phyloP scores from a whole-genome alignment of 37 sponge, comb jelly and placozoan species.

The Beroe forskalii region DNA sequence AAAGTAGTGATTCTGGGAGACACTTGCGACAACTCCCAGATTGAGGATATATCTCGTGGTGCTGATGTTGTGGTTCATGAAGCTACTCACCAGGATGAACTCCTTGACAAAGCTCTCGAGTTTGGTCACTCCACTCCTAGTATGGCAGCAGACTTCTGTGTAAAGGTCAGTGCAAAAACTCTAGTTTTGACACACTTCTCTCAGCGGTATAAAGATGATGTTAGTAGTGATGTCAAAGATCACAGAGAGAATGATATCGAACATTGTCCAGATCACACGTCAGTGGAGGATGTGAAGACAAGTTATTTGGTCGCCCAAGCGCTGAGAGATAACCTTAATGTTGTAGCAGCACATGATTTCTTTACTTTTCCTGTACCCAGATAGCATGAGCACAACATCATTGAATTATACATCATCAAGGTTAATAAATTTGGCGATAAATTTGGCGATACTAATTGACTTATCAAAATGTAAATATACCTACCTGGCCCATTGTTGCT shows the following conservation, averaged over 20 bases:
- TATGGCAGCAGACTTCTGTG: slow-evolving; percentile 82
- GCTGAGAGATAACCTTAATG: not conserved
- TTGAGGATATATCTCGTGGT: slow-evolving; percentile 68
- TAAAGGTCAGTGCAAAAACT: slow-evolving; percentile 66
- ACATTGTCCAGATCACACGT: not conserved
- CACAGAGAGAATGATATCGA: not conserved
- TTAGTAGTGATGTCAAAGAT: not conserved
- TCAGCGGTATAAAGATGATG: slow-evolving; percentile 74
- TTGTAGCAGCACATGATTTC: slow-evolving; percentile 4
- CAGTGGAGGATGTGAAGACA: not conserved
- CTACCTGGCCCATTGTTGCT: no score
- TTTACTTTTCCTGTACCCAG: not conserved
- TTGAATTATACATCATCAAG: no score
- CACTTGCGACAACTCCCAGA: slow-evolving; percentile 78
- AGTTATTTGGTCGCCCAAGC: slow-evolving; percentile 7
- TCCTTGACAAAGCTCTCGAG: slow-evolving; percentile 69
- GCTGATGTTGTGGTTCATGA: slow-evolving; percentile 92
- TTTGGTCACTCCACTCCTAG: slow-evolving; percentile 93
- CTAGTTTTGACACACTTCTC: slow-evolving; percentile 87
- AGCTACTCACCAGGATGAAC: slow-evolving; percentile 84
- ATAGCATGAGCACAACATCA: no score
- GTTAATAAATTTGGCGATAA: no score
- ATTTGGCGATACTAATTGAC: no score
- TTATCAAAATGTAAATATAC: no score
- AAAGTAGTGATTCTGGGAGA: slow-evolving; percentile 87